Conservation (phyloP, 2,113 vertebrate genomes). For the Cochlearius cochlearius region DNA sequence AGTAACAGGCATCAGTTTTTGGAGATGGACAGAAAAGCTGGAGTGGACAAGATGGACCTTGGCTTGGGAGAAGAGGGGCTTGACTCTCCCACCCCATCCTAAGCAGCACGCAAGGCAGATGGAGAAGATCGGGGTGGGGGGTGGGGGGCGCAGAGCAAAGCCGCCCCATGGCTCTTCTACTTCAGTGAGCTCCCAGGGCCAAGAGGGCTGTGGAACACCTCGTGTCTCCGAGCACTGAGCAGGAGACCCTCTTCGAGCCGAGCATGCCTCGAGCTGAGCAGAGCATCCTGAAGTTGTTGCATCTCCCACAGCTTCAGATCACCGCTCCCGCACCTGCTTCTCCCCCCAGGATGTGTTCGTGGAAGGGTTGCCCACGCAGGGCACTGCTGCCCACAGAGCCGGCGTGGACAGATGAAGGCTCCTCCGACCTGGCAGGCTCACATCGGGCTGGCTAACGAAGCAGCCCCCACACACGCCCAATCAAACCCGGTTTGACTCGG, state of each 20-base stretch:
- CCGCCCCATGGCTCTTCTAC: neutral
- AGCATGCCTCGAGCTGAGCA: neutral
- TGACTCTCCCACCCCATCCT: neutral
- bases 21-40: neutral
- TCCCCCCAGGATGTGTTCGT: fast-evolving
- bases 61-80: neutral
- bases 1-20: neutral
- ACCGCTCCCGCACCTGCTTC: fast-evolving
- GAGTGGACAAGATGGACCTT: neutral
- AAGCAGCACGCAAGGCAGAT: neutral
- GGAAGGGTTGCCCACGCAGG: neutral
- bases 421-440: fast-evolving
- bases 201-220: neutral
- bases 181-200: neutral
- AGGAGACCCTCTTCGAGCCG: neutral
- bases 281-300: neutral
- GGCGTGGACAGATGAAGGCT: neutral
- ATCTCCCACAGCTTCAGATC: fast-evolving
- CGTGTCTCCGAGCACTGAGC: fast-evolving
- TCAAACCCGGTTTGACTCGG: neutral
- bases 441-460: neutral
- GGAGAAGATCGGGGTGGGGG: too few species aligned
- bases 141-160: neutral
- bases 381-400: fast-evolving
- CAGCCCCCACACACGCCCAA: fast-evolving